Evolutionary conservation across 64 coral and sea anemone genomes (phyloP).

Genomic region (Porites lutea): DNA sequence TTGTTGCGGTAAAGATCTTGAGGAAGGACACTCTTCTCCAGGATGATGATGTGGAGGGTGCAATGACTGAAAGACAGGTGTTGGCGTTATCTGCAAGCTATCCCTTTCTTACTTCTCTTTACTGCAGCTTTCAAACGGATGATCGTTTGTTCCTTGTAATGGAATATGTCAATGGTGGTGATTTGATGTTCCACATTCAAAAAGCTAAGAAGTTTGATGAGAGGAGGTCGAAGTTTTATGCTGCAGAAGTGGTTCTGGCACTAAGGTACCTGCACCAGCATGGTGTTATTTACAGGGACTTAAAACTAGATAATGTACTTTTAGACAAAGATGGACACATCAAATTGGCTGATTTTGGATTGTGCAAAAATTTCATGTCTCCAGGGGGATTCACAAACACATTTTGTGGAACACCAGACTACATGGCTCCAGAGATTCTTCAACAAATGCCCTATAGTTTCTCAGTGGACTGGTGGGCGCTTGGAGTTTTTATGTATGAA

Average conservation of each 20-base stretch:
- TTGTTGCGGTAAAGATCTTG: slow-evolving; percentile 93
- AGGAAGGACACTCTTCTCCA: slow-evolving; percentile 94
- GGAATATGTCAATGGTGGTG: slow-evolving; percentile 99
- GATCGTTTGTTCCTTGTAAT: slow-evolving; percentile 98
- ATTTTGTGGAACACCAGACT: slow-evolving; percentile 99
- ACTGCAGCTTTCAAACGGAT: slow-evolving; percentile 95
- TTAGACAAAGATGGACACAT: slow-evolving; percentile 94
- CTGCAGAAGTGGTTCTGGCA: slow-evolving; percentile 90
- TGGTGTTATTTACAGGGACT: slow-evolving; percentile 93
- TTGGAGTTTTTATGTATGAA: slow-evolving; percentile 96
- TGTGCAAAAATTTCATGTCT: slow-evolving; percentile 96
- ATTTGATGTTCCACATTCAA: slow-evolving; percentile 92
- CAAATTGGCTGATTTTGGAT: slow-evolving; percentile 97
- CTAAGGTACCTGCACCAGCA: slow-evolving; percentile 97
- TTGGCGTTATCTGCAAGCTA: slow-evolving; percentile 87
- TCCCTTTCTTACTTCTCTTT: slow-evolving; percentile 89
- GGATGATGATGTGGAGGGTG: slow-evolving; percentile 97
- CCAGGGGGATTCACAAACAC: slow-evolving; percentile 94
- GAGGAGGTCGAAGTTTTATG: slow-evolving; percentile 91
- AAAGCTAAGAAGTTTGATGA: slow-evolving; percentile 95
- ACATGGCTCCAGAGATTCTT: slow-evolving; percentile 95
- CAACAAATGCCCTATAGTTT: slow-evolving; percentile 89
- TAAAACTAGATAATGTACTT: slow-evolving; percentile 98
- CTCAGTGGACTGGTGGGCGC: slow-evolving; percentile 98
- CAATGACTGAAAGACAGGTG: slow-evolving; percentile 96